These are phyloP conservation scores for Venturia canescens DNA, from an alignment of 1,140 invertebrate species.

Conservation along the genomic window DNA sequence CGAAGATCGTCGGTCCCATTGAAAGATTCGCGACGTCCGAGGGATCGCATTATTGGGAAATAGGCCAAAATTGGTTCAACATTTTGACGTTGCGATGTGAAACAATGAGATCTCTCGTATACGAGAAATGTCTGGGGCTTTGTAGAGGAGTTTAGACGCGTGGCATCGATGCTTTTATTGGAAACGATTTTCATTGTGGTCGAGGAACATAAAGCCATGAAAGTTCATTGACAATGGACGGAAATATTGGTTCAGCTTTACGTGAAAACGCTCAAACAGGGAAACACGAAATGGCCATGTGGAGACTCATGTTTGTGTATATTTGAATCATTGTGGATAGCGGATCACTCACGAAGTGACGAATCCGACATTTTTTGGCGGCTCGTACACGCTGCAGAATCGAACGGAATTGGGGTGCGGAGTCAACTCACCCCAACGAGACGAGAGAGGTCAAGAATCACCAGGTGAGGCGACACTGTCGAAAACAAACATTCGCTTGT, in stretches of 20 bases:
- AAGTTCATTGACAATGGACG: slow-evolving; percentile 56
- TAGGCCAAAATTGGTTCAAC: background rate
- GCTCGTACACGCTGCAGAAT: background rate
- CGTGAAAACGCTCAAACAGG: slow-evolving; percentile 55
- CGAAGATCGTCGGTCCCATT: no score
- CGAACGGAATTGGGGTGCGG: slow-evolving; percentile 23
- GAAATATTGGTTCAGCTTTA: slow-evolving; percentile 62
- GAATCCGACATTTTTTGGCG: background rate
- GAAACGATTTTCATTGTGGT: slow-evolving; percentile 45
- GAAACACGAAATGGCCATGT: slow-evolving; percentile 36
- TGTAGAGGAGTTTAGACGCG: slow-evolving; percentile 26
- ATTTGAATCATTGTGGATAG: background rate
- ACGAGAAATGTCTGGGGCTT: background rate
- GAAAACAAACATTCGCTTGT: background rate
- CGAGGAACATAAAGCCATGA: slow-evolving; percentile 17
- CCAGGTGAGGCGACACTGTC: slow-evolving; percentile 28
- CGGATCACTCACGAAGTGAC: background rate
- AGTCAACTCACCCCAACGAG: slow-evolving; percentile 12
- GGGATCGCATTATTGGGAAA: background rate
- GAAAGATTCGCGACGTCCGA: no score
- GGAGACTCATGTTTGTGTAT: background rate
- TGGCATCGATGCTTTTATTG: slow-evolving; percentile 35
- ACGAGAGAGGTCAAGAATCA: slow-evolving; percentile 31
- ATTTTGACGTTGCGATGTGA: slow-evolving; percentile 5
- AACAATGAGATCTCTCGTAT: slow-evolving; percentile 24